Conservation (phyloP, 2,113 vertebrate species). For the Gymnogyps californianus region DNA sequence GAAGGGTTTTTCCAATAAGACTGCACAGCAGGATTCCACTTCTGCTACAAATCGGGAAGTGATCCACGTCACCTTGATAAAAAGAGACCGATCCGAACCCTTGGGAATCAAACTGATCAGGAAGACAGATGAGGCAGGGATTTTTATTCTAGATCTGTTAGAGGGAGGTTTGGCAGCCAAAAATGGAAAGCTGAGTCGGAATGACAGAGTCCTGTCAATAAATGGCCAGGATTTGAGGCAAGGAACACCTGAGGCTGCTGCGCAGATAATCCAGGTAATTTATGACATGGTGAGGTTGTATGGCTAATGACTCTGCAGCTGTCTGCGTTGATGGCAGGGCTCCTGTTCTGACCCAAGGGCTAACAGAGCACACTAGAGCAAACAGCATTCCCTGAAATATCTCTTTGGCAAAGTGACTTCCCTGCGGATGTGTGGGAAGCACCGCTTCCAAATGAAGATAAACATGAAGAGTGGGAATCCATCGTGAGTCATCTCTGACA, state of each 20-base stretch:
- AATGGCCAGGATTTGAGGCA: slow-evolving; percentile 90
- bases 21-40: slow-evolving; percentile 43
- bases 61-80: slow-evolving; percentile 84
- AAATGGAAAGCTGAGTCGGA: slow-evolving; percentile 87
- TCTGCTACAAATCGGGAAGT: slow-evolving; percentile 62
- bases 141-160: slow-evolving; percentile 89
- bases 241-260: slow-evolving; percentile 89
- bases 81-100: slow-evolving; percentile 82
- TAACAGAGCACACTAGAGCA: background rate
- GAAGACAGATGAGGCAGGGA: slow-evolving; percentile 85
- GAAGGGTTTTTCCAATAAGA: slow-evolving; percentile 83
- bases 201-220: slow-evolving; percentile 89
- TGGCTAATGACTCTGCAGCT: background rate
- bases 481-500: slow-evolving; percentile 6
- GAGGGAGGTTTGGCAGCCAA: slow-evolving; percentile 87
- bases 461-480: background rate
- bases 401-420: background rate
- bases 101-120: slow-evolving; percentile 91
- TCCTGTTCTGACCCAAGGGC: background rate
- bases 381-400: background rate
- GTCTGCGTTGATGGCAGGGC: background rate
- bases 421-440: background rate
- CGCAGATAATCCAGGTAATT: slow-evolving; percentile 91
- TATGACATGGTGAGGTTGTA: no score
- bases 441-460: background rate